Conservation (phyloP, 2,113 vertebrate species). For the Deroptyus accipitrinus region DNA sequence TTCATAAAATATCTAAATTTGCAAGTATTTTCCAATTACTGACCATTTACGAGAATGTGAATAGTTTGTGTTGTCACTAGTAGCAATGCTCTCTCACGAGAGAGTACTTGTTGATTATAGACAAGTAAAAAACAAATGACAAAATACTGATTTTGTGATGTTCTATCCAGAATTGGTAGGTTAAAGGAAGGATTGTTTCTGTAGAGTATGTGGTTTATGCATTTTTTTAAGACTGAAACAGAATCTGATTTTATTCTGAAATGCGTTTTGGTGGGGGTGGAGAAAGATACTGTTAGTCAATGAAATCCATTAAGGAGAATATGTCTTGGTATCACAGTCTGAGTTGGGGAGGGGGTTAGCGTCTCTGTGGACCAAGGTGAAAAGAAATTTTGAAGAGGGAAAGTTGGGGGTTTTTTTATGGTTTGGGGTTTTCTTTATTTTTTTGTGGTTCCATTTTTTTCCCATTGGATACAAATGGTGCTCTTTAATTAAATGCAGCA, state of each 20-base stretch:
- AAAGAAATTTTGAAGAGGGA: not conserved
- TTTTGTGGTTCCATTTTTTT: not conserved
- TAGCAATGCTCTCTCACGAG: not conserved
- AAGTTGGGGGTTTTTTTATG: fast-evolving
- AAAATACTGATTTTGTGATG: not conserved
- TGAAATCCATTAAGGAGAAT: not conserved
- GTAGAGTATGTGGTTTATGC: not conserved
- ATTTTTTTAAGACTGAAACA: not conserved
- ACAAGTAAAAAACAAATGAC: not conserved
- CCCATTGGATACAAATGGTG: not conserved
- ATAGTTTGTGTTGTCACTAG: not conserved
- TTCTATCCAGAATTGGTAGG: not conserved
- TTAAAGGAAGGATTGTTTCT: not conserved
- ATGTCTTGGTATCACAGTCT: not conserved
- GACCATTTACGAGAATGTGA: not conserved
- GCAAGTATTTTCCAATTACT: not conserved
- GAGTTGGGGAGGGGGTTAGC: not conserved
- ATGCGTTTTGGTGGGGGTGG: not conserved
- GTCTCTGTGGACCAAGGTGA: not conserved
- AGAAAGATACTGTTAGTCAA: not conserved
- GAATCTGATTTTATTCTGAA: not conserved
- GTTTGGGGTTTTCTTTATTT: not conserved
- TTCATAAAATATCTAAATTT: not conserved
- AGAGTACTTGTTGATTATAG: not conserved
- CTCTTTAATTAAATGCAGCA: not conserved